Evolutionary conservation across 2,797 vertebrate species (phyloP), one percentile per base, ranked within the genome.

Genomic region (Mycteria americana): DNA sequence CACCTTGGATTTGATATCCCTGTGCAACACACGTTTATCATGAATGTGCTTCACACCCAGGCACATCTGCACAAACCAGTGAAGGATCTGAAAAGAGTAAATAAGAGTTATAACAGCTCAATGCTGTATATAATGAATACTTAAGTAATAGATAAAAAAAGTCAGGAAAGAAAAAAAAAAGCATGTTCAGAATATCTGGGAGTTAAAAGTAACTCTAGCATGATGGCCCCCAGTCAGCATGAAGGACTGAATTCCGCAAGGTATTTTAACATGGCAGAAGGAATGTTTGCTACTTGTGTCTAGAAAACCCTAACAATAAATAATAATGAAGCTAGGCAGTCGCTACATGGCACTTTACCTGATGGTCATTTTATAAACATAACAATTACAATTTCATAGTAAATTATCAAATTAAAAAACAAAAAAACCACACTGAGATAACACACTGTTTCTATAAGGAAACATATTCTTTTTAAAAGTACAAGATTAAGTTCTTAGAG

Each of bases 1-100:
- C 95, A 99, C 99, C 98, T 99, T 99, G 62, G 99, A 99, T 94
- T 99, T 99, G 92, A 99, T 98, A 95, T 99, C 99, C 96, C 99
- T 98, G 97, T 99, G 99, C 77, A 99, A 97, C 54, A 99, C 98
- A 65, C 97, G 97, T 87, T 98, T 98, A 80, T 99, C 98, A 7
- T 99, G 99, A 97, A 99, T 98, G 75, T 99, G 97, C 76, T 98
- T 98, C 70, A 99, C 96, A 57, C 98, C 98, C 51, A 98, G 96
- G 95, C 99, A 99, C 97, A 99, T 98, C 87, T 99, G 99, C 89
- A 98, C 97, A 96, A 99, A 99, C 99, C 99, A 99, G 46, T 96
- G 98, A 95, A 99, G 97, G 88, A 99, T 98, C 99, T 99, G 89
- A 51, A 94, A 96, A 80, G 21, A 93, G 76, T 68, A 85, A 51